Evolutionary conservation across 2,797 vertebrate genomes (phyloP).

Genomic region (Psittacula echo): DNA sequence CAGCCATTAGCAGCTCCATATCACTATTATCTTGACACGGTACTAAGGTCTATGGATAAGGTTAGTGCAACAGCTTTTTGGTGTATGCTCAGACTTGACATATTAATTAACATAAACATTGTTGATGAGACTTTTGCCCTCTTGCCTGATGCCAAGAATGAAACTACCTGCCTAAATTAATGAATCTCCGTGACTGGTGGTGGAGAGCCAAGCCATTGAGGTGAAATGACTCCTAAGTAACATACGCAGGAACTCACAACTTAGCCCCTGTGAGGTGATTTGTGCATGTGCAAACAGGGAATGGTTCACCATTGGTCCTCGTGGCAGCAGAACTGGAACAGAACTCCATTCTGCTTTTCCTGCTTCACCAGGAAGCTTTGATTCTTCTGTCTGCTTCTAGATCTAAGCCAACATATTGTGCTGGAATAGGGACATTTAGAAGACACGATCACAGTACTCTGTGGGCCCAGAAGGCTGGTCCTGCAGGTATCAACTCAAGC

Average conservation of each 20-base stretch:
- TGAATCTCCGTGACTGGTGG: neutral
- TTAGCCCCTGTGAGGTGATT: rapidly evolving
- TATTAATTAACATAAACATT: neutral
- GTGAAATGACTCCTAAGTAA: neutral
- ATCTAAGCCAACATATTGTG: neutral
- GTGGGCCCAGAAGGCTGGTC: neutral
- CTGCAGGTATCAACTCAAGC: neutral
- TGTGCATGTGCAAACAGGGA: neutral
- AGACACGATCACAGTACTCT: rapidly evolving
- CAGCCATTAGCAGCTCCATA: neutral
- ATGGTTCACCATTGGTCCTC: neutral
- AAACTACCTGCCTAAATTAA: neutral
- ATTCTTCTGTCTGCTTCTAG: neutral
- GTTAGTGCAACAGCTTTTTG: neutral
- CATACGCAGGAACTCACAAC: rapidly evolving
- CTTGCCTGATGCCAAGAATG: neutral
- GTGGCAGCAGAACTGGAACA: neutral
- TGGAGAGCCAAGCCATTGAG: neutral
- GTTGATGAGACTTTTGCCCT: neutral
- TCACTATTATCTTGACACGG: neutral
- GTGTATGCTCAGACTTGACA: neutral
- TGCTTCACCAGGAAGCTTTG: too few relatives aligned
- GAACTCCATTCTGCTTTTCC: neutral
- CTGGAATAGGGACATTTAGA: neutral
- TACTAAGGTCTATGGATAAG: neutral